Percentiles rank a stretch among this genome's conserved stretches.
Conservation (phyloP, 2,888 invertebrate genomes). For the Clanis bilineata region DNA sequence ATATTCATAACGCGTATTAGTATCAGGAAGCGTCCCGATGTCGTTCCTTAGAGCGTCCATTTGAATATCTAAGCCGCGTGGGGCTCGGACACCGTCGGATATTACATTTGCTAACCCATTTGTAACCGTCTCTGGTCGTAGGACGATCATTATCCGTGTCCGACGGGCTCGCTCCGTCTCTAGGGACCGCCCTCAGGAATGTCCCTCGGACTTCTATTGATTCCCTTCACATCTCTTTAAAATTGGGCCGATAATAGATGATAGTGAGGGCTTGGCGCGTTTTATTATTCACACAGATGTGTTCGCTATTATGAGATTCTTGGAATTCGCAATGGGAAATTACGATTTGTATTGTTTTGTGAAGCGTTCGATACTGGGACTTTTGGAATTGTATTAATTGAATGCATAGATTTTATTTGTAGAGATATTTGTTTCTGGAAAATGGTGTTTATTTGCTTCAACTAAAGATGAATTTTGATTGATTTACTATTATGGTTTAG, state of each 20-base stretch:
- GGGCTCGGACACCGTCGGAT: slow-evolving; percentile 70
- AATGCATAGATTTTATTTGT: background rate
- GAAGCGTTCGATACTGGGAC: background rate
- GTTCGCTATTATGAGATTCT: slow-evolving; percentile 25
- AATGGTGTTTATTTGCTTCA: background rate
- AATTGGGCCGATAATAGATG: slow-evolving; percentile 70
- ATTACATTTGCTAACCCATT: slow-evolving; percentile 81
- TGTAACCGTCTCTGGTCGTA: slow-evolving; percentile 74
- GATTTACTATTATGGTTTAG: too few species aligned
- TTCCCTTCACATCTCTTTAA: slow-evolving; percentile 64
- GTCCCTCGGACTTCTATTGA: slow-evolving; percentile 65
- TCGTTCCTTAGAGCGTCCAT: slow-evolving; percentile 54
- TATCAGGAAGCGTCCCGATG: slow-evolving; percentile 52
- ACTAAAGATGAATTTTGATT: too few species aligned
- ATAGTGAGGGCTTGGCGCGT: slow-evolving; percentile 52
- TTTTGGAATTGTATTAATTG: background rate
- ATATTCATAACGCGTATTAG: slow-evolving; percentile 41
- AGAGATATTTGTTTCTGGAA: background rate
- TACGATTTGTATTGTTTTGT: slow-evolving; percentile 13
- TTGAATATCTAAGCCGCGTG: slow-evolving; percentile 61
- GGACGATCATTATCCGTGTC: slow-evolving; percentile 77
- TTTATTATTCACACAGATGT: slow-evolving; percentile 27
- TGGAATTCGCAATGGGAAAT: slow-evolving; percentile 7
- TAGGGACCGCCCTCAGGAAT: slow-evolving; percentile 63
- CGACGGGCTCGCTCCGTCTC: slow-evolving; percentile 48